phyloP scores from a whole-genome alignment of 2,888 invertebrate species.

The Meiosimyza decipiens region DNA sequence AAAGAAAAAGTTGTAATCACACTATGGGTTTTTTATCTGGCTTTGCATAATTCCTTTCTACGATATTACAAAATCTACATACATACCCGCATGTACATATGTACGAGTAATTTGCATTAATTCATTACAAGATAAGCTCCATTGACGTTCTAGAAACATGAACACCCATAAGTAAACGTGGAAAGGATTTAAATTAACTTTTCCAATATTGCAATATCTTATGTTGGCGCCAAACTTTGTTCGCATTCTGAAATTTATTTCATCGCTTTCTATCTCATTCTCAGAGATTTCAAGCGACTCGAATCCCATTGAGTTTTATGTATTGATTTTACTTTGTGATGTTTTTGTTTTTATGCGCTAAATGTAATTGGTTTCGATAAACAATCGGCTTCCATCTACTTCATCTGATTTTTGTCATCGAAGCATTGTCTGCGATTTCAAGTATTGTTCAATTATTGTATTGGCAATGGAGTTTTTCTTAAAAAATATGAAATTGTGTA shows the following conservation, averaged over 20 bases:
- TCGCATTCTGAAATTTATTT: conserved; percentile 2
- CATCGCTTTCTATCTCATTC: background rate
- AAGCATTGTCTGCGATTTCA: too few species aligned
- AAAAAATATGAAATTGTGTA: too few species aligned
- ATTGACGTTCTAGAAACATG: background rate
- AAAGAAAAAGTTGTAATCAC: too few species aligned
- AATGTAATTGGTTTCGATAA: conserved; percentile 24
- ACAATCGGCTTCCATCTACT: conserved; percentile 13
- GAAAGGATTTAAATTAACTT: conserved; percentile 39
- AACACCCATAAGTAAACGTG: conserved; percentile 14
- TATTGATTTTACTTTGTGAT: conserved; percentile 7
- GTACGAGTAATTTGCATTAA: too few species aligned
- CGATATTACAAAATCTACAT: too few species aligned
- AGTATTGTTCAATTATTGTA: too few species aligned
- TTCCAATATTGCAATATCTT: conserved; percentile 3
- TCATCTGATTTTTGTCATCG: background rate
- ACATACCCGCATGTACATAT: too few species aligned
- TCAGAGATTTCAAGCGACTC: too few species aligned
- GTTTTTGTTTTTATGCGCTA: conserved; percentile 18
- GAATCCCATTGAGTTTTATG: background rate
- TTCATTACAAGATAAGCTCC: background rate
- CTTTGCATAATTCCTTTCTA: too few species aligned
- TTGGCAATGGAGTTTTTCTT: too few species aligned
- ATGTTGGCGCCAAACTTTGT: conserved; percentile 12
- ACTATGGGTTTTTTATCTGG: too few species aligned